A percentile compares a stretch with the other conserved stretches of the same genome.
Conservation (phyloP, 2,797 vertebrate species). For the Chaetodon trifasciatus region DNA sequence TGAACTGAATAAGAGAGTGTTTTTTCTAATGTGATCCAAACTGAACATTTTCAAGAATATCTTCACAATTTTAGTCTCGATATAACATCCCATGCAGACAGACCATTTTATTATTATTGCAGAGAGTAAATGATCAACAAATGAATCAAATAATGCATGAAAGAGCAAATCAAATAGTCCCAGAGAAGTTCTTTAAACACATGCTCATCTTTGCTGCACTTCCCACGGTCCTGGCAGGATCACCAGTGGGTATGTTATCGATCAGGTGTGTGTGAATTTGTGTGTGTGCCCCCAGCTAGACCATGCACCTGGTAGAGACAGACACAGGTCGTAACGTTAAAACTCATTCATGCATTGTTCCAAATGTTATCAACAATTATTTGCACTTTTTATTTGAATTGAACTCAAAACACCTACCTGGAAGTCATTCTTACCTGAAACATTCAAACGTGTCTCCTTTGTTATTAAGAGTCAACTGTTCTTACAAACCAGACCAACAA, state of each 20-base stretch:
- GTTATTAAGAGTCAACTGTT: slow-evolving; percentile 3
- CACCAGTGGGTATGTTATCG: not conserved
- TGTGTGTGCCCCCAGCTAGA: slow-evolving; percentile 21
- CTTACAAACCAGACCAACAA: slow-evolving; percentile 44
- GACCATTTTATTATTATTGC: not conserved
- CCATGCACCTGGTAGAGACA: slow-evolving; percentile 48
- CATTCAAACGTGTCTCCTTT: not conserved
- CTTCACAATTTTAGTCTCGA: not conserved
- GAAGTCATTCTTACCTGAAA: slow-evolving; percentile 25
- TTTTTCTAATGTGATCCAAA: not conserved
- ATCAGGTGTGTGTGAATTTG: not conserved
- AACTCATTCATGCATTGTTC: not conserved
- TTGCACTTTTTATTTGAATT: slow-evolving; percentile 9
- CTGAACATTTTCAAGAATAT: not conserved
- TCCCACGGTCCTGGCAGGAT: slow-evolving; percentile 31
- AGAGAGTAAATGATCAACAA: slow-evolving; percentile 9
- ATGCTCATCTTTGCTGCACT: slow-evolving; percentile 6
- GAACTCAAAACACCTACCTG: slow-evolving; percentile 6
- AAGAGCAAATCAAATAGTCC: not conserved
- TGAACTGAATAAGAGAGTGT: not conserved
- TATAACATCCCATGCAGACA: not conserved
- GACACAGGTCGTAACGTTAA: slow-evolving; percentile 21
- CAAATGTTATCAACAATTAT: not conserved
- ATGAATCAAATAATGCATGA: not conserved
- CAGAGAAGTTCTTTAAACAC: slow-evolving; percentile 26